These are phyloP conservation scores for Orthonyx spaldingii DNA, from an alignment of 2,113 vertebrate genomes.

Conservation along the genomic window DNA sequence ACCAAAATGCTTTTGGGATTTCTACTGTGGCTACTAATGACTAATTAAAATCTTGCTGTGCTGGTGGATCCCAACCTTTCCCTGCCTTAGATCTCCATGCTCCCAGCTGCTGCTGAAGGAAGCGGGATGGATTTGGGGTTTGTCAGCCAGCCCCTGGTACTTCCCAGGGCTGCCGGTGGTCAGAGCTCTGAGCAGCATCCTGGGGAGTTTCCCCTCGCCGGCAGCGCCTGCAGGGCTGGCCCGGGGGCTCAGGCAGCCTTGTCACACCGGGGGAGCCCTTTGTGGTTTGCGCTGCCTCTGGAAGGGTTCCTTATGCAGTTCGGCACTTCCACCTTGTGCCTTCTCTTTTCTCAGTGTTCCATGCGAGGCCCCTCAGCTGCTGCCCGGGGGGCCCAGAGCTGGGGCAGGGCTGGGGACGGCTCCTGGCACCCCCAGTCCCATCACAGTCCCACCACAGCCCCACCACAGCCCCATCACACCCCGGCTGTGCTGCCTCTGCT, in stretches of 20 bases:
- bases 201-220: rapidly evolving
- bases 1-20: background rate
- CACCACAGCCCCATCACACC: rapidly evolving
- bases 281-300: background rate
- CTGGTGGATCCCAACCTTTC: background rate
- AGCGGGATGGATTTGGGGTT: background rate
- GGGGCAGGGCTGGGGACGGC: background rate
- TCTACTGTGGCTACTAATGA: background rate
- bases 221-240: background rate
- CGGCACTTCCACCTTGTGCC: background rate
- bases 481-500: background rate
- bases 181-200: rapidly evolving
- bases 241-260: background rate
- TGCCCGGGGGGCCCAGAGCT: rapidly evolving
- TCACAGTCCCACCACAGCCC: too few species aligned
- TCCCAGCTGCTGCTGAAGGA: background rate
- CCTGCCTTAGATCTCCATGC: background rate
- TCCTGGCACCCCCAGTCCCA: too few species aligned
- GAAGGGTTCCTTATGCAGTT: rapidly evolving
- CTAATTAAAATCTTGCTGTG: background rate
- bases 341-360: background rate
- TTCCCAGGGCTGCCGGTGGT: background rate
- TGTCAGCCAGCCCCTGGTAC: background rate
- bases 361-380: background rate
- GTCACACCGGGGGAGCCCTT: rapidly evolving